Base-by-base conservation (phyloP, 2,888 invertebrate genomes). In the Athalia cordata region DNA sequence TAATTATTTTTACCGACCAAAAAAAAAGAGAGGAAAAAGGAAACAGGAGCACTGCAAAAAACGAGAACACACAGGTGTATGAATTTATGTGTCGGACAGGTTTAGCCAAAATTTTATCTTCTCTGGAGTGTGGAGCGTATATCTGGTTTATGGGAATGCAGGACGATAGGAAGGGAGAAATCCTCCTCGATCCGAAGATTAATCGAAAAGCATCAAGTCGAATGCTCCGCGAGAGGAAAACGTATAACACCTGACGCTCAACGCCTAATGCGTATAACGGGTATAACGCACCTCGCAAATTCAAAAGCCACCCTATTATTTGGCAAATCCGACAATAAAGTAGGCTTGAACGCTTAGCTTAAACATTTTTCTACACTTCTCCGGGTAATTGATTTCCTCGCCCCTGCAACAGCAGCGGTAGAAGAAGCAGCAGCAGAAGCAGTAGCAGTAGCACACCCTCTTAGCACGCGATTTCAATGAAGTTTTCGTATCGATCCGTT, bases 361-460 rank as follows among this genome's bases (percentile, higher is more conserved):
- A 59, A 72, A 72, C 57, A 72, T 72, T 72, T 72, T 72, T 72
- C 57, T 72, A 72, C 72, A 72, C 72, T 72, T 47, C 72, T 59
- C 7, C 72, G 77, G 72, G 79, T 85, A 85, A 85, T 84, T 82
- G 84, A 84, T 84, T 85, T 84, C 80, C 72, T 59, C 59, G 45
- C 72, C 59, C 59, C 13, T 29, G 29, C 29, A 29, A 29, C 29
- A 29, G 29, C 29, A 29, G 2, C 29, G 29, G 29, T 29, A 29
- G 29, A 29, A 29, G 29, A 29, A 29, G 29, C 29, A 29, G 29
- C 29, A 29, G 29, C 29, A 29, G 29, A 29, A 29, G 29, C 2
- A 29, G 29, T 29, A 29, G 29, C 29, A 29, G 29, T 29, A 29
- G 29, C 29, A 29, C 29, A 29, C 82, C 79, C 76, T 78, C 76